Conservation (phyloP, 2,888 invertebrate species). For the Drosophila ezoana region DNA sequence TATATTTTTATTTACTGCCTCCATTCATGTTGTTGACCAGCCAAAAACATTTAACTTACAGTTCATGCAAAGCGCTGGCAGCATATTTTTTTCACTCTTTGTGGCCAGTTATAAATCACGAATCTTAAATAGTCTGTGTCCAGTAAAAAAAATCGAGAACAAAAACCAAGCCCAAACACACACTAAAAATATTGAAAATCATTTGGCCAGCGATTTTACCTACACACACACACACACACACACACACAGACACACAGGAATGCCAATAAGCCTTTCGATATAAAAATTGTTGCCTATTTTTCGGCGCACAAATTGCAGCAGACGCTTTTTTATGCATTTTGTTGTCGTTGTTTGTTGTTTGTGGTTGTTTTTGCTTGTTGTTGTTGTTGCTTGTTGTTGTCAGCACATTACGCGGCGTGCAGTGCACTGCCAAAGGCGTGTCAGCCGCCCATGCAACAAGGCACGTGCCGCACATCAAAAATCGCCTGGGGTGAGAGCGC, state of each 20-base stretch:
- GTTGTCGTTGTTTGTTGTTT: constrained; percentile 22
- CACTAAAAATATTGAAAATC: constrained; percentile 52
- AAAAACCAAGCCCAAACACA: constrained; percentile 2
- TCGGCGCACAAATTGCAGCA: constrained; percentile 72
- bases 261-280: constrained; percentile 32
- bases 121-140: constrained; percentile 69
- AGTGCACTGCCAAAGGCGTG: constrained; percentile 18
- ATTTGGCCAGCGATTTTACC: constrained; percentile 48
- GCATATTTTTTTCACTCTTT: constrained; percentile 9
- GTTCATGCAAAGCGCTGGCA: constrained; percentile 25
- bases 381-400: constrained; percentile 53
- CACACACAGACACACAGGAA: not conserved
- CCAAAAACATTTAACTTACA: constrained; percentile 53
- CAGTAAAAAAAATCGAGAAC: not conserved
- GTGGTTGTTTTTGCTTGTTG: constrained; percentile 13
- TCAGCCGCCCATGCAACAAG: constrained; percentile 33
- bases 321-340: constrained; percentile 60
- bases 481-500: constrained; percentile 5
- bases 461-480: constrained; percentile 68
- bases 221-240: constrained; percentile 23
- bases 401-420: constrained; percentile 63
- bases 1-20: constrained; percentile 8
- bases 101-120: constrained; percentile 69
- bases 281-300: constrained; percentile 65
- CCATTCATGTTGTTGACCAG: constrained; percentile 32